These are phyloP conservation scores for Eunapius fragilis DNA, from an alignment of 37 sponge, comb jelly and placozoan species.

Conservation along the genomic window DNA sequence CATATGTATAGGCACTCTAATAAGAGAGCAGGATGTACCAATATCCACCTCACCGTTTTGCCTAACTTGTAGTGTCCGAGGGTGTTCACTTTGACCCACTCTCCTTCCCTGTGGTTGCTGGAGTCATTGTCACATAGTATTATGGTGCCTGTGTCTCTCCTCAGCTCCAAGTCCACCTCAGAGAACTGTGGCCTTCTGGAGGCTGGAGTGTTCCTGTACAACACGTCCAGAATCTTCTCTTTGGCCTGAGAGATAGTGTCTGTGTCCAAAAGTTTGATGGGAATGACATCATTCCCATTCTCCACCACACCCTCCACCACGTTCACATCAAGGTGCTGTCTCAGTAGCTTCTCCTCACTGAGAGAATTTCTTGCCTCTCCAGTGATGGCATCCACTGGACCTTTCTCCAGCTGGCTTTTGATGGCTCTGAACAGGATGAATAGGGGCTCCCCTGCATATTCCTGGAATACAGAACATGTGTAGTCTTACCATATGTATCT, in stretches of 20 bases:
- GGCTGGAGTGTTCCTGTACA: slow-evolving; percentile 67
- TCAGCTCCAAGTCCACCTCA: slow-evolving; percentile 57
- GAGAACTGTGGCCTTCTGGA: slow-evolving; percentile 60
- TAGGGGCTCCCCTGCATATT: slow-evolving; percentile 77
- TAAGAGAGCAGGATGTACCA: no score
- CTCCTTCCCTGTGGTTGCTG: slow-evolving; percentile 76
- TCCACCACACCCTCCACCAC: slow-evolving; percentile 80
- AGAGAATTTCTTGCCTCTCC: slow-evolving; percentile 91
- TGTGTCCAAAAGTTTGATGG: slow-evolving; percentile 90
- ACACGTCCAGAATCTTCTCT: slow-evolving; percentile 89
- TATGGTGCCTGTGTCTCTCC: slow-evolving; percentile 12
- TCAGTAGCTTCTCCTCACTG: slow-evolving; percentile 90
- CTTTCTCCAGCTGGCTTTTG: slow-evolving; percentile 95
- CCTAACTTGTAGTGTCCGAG: slow-evolving; percentile 89
- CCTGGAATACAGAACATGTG: slow-evolving; percentile 48
- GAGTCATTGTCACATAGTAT: slow-evolving; percentile 80
- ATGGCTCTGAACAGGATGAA: slow-evolving; percentile 87
- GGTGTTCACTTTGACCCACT: slow-evolving; percentile 93
- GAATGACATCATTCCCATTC: slow-evolving; percentile 49
- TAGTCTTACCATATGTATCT: no score
- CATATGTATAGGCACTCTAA: no score
- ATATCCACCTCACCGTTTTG: slow-evolving; percentile 65
- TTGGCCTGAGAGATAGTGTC: slow-evolving; percentile 97
- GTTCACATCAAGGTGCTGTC: slow-evolving; percentile 80
- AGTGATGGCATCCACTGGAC: slow-evolving; percentile 93